Conservation (phyloP, 92 coral and sea anemone species). For the Blastomussa wellsi region DNA sequence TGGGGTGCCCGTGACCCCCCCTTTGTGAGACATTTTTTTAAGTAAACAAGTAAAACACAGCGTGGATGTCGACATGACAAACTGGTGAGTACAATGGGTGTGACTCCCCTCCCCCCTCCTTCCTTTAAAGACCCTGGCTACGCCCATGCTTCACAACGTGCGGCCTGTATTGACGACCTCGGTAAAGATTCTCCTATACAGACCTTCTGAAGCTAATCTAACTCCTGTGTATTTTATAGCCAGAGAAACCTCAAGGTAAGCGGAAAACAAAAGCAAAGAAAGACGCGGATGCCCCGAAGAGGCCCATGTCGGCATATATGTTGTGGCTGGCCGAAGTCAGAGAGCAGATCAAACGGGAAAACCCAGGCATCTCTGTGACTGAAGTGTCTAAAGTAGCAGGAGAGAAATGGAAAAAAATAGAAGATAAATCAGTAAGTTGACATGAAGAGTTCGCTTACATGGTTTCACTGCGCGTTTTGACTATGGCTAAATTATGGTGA, state of each 20-base stretch:
- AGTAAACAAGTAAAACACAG: too few relatives aligned
- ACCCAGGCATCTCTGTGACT: slow-evolving; percentile 91
- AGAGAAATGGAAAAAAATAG: slow-evolving; percentile 81
- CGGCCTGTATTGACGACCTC: too few relatives aligned
- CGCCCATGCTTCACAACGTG: too few relatives aligned
- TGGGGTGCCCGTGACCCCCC: too few relatives aligned
- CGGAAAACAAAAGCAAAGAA: slow-evolving; percentile 75
- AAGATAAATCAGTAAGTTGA: slow-evolving; percentile 79
- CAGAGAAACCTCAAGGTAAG: slow-evolving; percentile 41
- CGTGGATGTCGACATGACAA: too few relatives aligned
- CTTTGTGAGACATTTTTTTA: too few relatives aligned
- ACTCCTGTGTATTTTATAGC: slow-evolving; percentile 11
- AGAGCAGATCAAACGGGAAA: slow-evolving; percentile 75
- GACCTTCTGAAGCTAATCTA: too few relatives aligned
- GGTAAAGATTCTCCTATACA: too few relatives aligned
- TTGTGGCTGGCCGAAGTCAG: slow-evolving; percentile 79
- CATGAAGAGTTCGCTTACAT: neutral
- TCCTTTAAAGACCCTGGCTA: too few relatives aligned
- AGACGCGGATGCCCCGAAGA: slow-evolving; percentile 94
- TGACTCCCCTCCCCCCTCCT: too few relatives aligned
- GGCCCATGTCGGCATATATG: slow-evolving; percentile 92
- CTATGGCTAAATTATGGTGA: neutral
- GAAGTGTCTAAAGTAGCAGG: slow-evolving; percentile 90
- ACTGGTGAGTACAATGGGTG: too few relatives aligned
- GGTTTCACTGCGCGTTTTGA: neutral